These are phyloP conservation scores for Tragulus kanchil DNA, from an alignment of 2,113 vertebrate species.

Conservation along the genomic window DNA sequence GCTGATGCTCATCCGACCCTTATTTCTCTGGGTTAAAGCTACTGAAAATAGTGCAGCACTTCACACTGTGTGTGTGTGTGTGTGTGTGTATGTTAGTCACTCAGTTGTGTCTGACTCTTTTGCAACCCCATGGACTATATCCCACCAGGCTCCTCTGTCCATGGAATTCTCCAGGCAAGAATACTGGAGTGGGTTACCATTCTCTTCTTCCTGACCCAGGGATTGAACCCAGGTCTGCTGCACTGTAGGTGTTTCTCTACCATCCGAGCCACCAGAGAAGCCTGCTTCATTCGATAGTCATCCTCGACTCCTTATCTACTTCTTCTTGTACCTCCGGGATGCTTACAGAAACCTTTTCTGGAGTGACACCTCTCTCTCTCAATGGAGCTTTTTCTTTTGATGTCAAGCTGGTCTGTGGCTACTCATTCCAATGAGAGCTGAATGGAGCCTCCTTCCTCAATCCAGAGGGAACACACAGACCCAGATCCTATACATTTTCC, in stretches of 20 bases:
- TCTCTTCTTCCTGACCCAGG: neutral
- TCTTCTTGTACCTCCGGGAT: too few species aligned
- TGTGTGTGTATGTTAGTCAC: neutral
- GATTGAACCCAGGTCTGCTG: neutral
- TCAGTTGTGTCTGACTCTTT: neutral
- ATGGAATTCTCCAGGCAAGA: neutral
- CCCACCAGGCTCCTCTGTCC: neutral
- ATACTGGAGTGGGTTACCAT: neutral
- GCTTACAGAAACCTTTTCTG: neutral
- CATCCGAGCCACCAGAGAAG: neutral
- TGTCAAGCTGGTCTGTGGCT: rapidly evolving
- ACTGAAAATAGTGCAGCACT: neutral
- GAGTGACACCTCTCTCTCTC: neutral
- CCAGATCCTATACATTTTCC: rapidly evolving
- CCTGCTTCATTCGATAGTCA: neutral
- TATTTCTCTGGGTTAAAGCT: neutral
- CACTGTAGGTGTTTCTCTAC: neutral
- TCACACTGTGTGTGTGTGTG: neutral
- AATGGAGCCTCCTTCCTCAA: neutral
- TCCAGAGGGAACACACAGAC: neutral
- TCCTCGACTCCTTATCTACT: neutral
- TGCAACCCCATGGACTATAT: neutral
- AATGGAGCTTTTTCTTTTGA: neutral
- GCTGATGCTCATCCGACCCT: neutral
- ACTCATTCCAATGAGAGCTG: rapidly evolving